phyloP scores from a whole-genome alignment of 2,888 invertebrate genomes.

The Belgica antarctica region DNA sequence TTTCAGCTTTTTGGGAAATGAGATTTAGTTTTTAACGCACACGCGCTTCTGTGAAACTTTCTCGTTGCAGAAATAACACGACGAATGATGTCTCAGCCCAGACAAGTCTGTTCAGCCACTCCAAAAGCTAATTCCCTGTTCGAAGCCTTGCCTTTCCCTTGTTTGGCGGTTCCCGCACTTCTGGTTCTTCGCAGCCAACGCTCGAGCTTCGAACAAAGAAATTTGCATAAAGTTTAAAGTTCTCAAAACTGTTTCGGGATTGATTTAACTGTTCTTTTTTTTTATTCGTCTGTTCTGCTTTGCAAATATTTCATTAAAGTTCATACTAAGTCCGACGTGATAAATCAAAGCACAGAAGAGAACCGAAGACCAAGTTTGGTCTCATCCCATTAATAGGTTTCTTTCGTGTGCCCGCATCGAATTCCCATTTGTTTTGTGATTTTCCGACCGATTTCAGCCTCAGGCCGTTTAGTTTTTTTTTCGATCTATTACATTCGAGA shows the following conservation, averaged over 20 bases:
- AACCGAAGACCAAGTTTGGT: too few relatives aligned
- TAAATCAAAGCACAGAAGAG: neutral
- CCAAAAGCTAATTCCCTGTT: neutral
- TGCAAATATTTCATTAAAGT: neutral
- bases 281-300: neutral
- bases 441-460: too few relatives aligned
- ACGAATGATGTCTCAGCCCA: too few relatives aligned
- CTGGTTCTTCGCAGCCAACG: neutral
- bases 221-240: slow-evolving; percentile 23
- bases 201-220: neutral
- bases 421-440: neutral
- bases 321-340: neutral
- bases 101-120: too few relatives aligned
- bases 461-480: neutral
- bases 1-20: neutral
- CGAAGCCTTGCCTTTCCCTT: slow-evolving; percentile 17
- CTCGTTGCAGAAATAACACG: neutral
- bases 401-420: slow-evolving; percentile 14
- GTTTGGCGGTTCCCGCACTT: neutral
- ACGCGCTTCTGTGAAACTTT: neutral
- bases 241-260: neutral
- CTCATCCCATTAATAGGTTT: neutral
- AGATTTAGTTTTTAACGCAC: neutral
- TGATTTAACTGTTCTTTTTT: slow-evolving; percentile 8
- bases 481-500: slow-evolving; percentile 11